Base-by-base conservation (phyloP, 2,797 vertebrate genomes). In the Craterocephalus amniculus region DNA sequence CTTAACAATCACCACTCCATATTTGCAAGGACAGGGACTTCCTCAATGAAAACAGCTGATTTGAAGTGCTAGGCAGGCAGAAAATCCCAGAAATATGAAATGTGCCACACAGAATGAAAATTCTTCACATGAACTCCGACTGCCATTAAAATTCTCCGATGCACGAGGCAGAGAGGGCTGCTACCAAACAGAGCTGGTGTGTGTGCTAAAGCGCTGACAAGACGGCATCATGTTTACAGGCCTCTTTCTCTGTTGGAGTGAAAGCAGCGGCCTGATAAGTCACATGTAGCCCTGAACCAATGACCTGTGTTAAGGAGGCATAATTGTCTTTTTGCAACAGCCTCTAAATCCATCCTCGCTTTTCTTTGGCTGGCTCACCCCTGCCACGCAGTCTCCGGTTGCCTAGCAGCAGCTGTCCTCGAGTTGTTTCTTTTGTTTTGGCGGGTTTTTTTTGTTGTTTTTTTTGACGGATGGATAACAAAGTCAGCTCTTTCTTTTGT, bases 311-410 rank as follows among this genome's bases (percentile, higher is more conserved):
- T 92, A 91, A 94, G 83, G 76, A 90, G 81, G 88, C 73, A 74
- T 94, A 94, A 94, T 93, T 93, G 90, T 93, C 79, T 93, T 93
- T 93, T 92, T 89, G 91, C 83, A 70, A 60, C 76, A 43, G 70
- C 63, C 86, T 88, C 75, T 89, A 88, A 87, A 88, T 89, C 86
- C 70, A n/a, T 75, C 80, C 67, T 62, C 18, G 45, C 82, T 80
- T 72, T 84, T 61, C 52, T 64, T 60, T 57, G 32, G 22, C 82
- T 74, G 67, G 43, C 66, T 76, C 83, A 80, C 76, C 79, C 70
- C 62, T 77, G 58, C 57, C 63, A 45, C 20, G 65, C 60, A 70
- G 74, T 51, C 64, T 67, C 62, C 0, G 49, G 90, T 94, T 89
- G 89, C 93, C 88, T 93, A 93, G 93, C 93, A 93, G 93, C 93